Evolutionary conservation across 1,140 invertebrate species (phyloP).

Genomic region (Eubasilissa regina): DNA sequence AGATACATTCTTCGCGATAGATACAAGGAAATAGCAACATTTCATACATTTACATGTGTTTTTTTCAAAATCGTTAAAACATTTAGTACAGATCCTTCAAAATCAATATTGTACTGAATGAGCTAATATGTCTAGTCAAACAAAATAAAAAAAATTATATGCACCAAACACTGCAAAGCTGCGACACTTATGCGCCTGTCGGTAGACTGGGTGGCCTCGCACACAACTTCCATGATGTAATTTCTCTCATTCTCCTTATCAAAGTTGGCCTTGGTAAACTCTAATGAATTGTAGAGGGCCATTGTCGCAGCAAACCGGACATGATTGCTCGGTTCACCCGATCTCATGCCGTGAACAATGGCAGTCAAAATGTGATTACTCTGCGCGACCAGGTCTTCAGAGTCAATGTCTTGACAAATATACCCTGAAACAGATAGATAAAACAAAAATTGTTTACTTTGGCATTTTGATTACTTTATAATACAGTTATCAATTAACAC

Average conservation of each 20-base stretch:
- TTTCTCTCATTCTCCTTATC: slow-evolving; percentile 97
- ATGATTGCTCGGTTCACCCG: slow-evolving; percentile 85
- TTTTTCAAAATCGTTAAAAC: too few species aligned
- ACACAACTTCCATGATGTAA: slow-evolving; percentile 99
- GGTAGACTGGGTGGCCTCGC: slow-evolving; percentile 88
- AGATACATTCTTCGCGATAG: too few species aligned
- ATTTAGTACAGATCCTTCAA: too few species aligned
- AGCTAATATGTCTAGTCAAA: too few species aligned
- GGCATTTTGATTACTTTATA: too few species aligned
- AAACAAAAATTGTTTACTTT: too few species aligned
- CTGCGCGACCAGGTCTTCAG: slow-evolving; percentile 91
- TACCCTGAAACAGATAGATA: slow-evolving; percentile 70
- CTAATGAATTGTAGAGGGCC: slow-evolving; percentile 97
- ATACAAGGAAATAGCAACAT: too few species aligned
- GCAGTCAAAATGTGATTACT: slow-evolving; percentile 98
- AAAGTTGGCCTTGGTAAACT: slow-evolving; percentile 99
- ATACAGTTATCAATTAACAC: too few species aligned
- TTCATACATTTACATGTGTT: too few species aligned
- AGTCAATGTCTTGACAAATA: slow-evolving; percentile 88
- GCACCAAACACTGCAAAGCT: slow-evolving; percentile 96
- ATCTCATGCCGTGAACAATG: slow-evolving; percentile 98
- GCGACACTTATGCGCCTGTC: slow-evolving; percentile 95
- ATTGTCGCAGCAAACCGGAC: slow-evolving; percentile 96
- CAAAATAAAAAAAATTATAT: neutral
- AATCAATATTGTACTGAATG: too few species aligned